Percentiles rank a stretch among this genome's conserved stretches.
Conservation (phyloP, 2,113 vertebrate genomes). For the Spea bombifrons region DNA sequence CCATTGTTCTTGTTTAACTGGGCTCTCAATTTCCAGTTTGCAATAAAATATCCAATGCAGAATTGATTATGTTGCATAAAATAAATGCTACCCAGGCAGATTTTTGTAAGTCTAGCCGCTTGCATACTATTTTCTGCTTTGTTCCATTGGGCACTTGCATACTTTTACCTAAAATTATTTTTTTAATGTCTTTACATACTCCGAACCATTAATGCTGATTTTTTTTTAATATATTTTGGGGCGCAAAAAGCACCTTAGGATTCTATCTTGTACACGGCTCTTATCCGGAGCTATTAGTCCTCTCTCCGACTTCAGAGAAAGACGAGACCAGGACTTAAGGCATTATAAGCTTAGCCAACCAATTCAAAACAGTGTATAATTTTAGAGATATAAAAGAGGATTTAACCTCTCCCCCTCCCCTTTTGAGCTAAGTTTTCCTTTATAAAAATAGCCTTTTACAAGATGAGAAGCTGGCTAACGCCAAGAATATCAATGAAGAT, state of each 20-base stretch:
- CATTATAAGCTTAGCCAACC: conserved; percentile 22
- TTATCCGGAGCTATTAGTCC: conserved; percentile 3
- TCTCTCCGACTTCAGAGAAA: conserved; percentile 15
- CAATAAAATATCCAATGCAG: background rate
- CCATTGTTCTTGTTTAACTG: background rate
- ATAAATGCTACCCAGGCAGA: background rate
- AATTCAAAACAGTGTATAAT: background rate
- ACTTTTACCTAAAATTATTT: conserved; percentile 1
- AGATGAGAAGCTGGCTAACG: background rate
- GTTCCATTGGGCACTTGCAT: background rate
- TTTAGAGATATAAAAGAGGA: background rate
- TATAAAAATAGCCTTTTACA: conserved; percentile 1
- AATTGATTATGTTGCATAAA: background rate
- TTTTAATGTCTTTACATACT: too few species aligned
- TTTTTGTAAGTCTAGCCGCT: background rate
- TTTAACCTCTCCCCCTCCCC: conserved; percentile 7
- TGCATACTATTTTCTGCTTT: background rate
- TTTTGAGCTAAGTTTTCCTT: background rate
- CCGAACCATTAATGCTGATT: too few species aligned
- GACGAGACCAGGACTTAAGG: conserved; percentile 9
- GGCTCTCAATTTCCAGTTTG: background rate
- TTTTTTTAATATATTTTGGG: background rate
- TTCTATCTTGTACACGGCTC: conserved; percentile 1
- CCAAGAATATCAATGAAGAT: conserved; percentile 5
- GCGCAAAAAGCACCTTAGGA: conserved; percentile 42